These are phyloP conservation scores for Pachycephus smyrnensis DNA, from an alignment of 2,888 invertebrate genomes.

Conservation along the genomic window DNA sequence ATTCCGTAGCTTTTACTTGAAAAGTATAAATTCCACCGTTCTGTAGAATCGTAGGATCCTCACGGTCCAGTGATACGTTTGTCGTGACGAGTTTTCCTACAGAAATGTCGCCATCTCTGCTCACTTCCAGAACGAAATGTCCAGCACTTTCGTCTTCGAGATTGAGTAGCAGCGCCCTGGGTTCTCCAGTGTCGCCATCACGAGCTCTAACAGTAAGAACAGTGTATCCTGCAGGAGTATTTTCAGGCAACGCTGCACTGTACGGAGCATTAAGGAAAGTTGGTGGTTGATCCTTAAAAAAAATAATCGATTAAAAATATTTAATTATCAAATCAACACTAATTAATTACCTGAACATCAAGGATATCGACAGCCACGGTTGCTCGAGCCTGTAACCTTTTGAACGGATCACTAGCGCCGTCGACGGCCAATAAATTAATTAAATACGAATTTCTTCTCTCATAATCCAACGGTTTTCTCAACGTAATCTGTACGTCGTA, in stretches of 20 bases:
- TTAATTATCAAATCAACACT: conserved; percentile 3
- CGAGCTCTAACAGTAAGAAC: conserved; percentile 80
- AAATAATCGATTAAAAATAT: background rate
- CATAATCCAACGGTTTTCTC: conserved; percentile 79
- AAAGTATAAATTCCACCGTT: conserved; percentile 85
- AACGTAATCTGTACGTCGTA: conserved; percentile 78
- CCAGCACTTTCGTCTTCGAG: conserved; percentile 77
- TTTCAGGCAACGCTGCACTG: conserved; percentile 81
- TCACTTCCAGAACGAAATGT: conserved; percentile 75
- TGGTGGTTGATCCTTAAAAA: conserved; percentile 79
- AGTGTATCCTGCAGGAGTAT: conserved; percentile 71
- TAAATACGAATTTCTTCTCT: conserved; percentile 79
- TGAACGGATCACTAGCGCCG: conserved; percentile 69
- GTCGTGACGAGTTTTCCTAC: conserved; percentile 74
- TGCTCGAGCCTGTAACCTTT: conserved; percentile 76
- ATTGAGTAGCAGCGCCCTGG: conserved; percentile 75
- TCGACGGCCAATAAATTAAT: conserved; percentile 78
- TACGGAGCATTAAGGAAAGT: conserved; percentile 85
- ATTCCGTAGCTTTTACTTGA: conserved; percentile 78
- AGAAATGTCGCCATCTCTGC: conserved; percentile 71
- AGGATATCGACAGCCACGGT: conserved; percentile 80
- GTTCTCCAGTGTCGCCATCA: conserved; percentile 85
- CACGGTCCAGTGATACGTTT: conserved; percentile 77
- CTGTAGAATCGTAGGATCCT: conserved; percentile 79
- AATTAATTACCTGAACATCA: conserved; percentile 74